phyloP scores from a whole-genome alignment of 2,888 invertebrate species.

The Sminthurinus aureus region DNA sequence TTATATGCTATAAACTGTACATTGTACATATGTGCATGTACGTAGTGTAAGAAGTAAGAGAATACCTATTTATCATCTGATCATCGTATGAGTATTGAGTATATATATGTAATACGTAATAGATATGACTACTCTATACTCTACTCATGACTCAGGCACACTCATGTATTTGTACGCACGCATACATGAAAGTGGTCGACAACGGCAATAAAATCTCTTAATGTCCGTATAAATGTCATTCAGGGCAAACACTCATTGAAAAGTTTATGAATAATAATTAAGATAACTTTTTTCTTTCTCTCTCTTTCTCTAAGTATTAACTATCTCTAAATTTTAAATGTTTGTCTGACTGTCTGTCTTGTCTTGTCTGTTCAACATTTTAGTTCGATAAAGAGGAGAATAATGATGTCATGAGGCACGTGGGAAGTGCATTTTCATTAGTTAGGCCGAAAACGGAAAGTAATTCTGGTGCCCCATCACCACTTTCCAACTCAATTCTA shows the following conservation, averaged over 20 bases:
- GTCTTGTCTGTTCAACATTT: conserved; percentile 8
- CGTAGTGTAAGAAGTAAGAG: neutral
- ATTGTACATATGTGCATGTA: too few species aligned
- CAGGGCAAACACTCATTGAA: conserved; percentile 13
- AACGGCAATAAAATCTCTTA: conserved; percentile 34
- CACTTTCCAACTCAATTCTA: conserved; percentile 74
- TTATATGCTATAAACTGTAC: too few species aligned
- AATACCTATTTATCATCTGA: neutral
- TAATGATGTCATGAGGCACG: conserved; percentile 75
- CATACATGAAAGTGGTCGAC: conserved; percentile 25
- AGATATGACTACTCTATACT: neutral
- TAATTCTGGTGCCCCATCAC: conserved; percentile 59
- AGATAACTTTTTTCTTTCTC: conserved; percentile 24
- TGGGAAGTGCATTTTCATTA: conserved; percentile 85
- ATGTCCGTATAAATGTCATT: conserved; percentile 38
- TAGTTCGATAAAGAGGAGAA: conserved; percentile 55
- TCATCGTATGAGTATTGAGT: neutral
- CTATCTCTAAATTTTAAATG: too few species aligned
- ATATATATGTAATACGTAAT: neutral
- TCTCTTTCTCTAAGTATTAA: too few species aligned
- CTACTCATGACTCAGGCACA: neutral
- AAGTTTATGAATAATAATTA: conserved; percentile 40
- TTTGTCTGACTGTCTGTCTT: neutral
- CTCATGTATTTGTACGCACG: neutral
- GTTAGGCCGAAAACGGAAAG: conserved; percentile 82